These are phyloP conservation scores for Eledona agricola DNA, from an alignment of 2,888 invertebrate species.

Conservation along the genomic window DNA sequence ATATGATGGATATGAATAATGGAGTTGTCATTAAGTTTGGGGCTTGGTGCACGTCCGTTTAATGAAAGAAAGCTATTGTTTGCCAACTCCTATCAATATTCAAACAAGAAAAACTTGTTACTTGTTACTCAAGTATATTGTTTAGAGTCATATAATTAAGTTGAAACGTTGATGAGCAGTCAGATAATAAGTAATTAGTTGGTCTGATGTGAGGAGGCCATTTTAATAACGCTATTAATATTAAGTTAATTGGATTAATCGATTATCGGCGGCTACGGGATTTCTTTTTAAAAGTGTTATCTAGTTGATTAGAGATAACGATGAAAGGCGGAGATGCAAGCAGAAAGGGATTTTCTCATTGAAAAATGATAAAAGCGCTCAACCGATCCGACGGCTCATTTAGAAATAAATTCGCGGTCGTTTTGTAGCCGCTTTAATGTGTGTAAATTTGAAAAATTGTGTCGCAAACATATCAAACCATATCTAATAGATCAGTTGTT, in stretches of 20 bases:
- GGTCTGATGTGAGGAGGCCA: conserved; percentile 15
- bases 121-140: conserved; percentile 34
- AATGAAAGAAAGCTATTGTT: conserved; percentile 12
- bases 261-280: conserved; percentile 18
- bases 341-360: conserved; percentile 3
- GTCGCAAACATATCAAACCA: conserved; percentile 31
- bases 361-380: conserved; percentile 14
- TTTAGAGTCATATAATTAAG: conserved; percentile 33
- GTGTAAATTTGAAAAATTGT: conserved; percentile 33
- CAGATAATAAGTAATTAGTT: conserved; percentile 31
- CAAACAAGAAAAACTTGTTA: conserved; percentile 26
- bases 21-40: conserved; percentile 26
- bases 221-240: conserved; percentile 33
- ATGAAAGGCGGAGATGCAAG: neutral
- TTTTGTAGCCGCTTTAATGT: conserved; percentile 11
- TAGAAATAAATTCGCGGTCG: conserved; percentile 15
- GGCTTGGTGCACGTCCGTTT: neutral
- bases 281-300: conserved; percentile 1
- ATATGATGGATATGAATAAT: too few species aligned
- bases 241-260: conserved; percentile 34
- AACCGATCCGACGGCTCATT: conserved; percentile 23
- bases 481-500: conserved; percentile 36
- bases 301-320: conserved; percentile 14
- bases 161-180: conserved; percentile 30
- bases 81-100: conserved; percentile 20